phyloP scores from a whole-genome alignment of 2,888 invertebrate genomes.

The Dryocosmus kuriphilus region DNA sequence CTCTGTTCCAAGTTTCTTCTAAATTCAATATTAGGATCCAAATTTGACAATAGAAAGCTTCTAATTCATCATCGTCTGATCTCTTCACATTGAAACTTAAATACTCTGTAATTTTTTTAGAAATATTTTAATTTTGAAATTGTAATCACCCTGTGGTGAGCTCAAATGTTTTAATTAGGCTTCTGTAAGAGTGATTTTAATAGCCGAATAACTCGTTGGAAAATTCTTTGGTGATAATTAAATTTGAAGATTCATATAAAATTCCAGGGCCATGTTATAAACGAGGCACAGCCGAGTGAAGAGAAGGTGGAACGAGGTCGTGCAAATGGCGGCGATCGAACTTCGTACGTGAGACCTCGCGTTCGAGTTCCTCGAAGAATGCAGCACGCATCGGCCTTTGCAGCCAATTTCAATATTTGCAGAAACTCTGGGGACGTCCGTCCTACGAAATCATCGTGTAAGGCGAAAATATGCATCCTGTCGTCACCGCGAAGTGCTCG shows the following conservation, averaged over 20 bases:
- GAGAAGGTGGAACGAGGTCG: conserved; percentile 58
- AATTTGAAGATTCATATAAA: background rate
- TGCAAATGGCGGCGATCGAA: conserved; percentile 55
- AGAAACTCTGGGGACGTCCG: conserved; percentile 60
- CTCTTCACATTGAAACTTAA: too few relatives aligned
- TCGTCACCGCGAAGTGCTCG: conserved; percentile 24
- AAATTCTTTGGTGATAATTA: background rate
- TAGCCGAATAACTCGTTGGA: background rate
- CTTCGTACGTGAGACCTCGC: conserved; percentile 53
- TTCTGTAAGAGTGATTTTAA: background rate
- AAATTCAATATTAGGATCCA: too few relatives aligned
- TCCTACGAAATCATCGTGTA: conserved; percentile 59
- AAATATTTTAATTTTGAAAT: too few relatives aligned
- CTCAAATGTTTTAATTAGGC: too few relatives aligned
- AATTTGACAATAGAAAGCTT: too few relatives aligned
- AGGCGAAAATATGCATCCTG: conserved; percentile 33
- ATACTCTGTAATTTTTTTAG: too few relatives aligned
- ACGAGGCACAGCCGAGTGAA: conserved; percentile 41
- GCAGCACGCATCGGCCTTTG: conserved; percentile 61
- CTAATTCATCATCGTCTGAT: too few relatives aligned
- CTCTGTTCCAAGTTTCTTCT: too few relatives aligned
- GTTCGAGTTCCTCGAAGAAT: conserved; percentile 59
- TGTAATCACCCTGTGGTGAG: too few relatives aligned
- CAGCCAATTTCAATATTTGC: conserved; percentile 73
- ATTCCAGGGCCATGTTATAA: conserved; percentile 35